Evolutionary conservation across 2,113 vertebrate species (phyloP).

Genomic region (Tychaedon coryphoeus): DNA sequence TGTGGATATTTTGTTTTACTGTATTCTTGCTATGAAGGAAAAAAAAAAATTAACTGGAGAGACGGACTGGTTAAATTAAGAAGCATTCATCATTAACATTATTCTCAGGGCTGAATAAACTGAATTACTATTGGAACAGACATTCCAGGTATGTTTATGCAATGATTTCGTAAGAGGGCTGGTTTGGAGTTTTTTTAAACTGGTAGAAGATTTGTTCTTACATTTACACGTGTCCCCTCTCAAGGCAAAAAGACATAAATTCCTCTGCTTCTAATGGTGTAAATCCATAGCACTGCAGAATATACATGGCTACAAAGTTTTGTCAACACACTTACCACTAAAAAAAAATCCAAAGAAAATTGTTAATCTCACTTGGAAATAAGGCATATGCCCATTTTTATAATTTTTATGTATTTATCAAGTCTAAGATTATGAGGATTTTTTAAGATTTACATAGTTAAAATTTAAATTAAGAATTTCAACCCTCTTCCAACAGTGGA

Average conservation of each 20-base stretch:
- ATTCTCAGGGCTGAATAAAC: not conserved
- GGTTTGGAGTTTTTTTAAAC: not conserved
- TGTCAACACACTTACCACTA: not conserved
- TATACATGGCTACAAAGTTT: not conserved
- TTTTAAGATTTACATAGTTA: not conserved
- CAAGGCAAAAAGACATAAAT: not conserved
- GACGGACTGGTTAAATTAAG: not conserved
- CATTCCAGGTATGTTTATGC: not conserved
- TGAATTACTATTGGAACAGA: not conserved
- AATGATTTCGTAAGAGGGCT: not conserved
- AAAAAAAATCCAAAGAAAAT: not conserved
- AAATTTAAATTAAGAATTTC: not conserved
- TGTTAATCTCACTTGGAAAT: not conserved
- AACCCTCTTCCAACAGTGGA: not conserved
- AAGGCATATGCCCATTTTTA: not conserved
- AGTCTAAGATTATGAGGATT: not conserved
- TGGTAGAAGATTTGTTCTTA: not conserved
- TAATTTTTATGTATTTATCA: not conserved
- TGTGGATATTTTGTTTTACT: not conserved
- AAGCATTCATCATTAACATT: not conserved
- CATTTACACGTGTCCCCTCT: not conserved
- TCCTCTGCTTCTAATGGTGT: not conserved
- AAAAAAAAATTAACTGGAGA: not conserved
- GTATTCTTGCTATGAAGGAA: not conserved
- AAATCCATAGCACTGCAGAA: not conserved